Conservation (phyloP, 2,888 invertebrate species). For the Bombylius major region DNA sequence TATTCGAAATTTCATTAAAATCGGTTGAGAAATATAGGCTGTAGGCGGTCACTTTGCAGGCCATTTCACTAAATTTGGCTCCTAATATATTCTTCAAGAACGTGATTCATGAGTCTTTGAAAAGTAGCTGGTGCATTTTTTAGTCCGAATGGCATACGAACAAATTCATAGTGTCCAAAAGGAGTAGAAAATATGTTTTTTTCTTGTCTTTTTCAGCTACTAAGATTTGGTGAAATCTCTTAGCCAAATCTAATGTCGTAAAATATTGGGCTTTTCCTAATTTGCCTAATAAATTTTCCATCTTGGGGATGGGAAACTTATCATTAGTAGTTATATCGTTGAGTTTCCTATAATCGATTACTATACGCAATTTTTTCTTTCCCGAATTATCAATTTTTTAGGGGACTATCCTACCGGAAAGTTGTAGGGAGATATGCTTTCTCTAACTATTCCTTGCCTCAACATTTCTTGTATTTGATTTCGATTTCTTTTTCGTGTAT, state of each 20-base stretch:
- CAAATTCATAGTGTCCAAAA: conserved; percentile 5
- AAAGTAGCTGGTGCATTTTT: conserved; percentile 9
- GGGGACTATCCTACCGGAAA: no score
- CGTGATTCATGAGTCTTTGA: conserved; percentile 12
- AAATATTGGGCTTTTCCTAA: conserved; percentile 2
- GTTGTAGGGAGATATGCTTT: no score
- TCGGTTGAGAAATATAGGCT: no score
- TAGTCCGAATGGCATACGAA: conserved; percentile 7
- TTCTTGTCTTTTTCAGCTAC: background rate
- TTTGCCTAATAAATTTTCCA: conserved; percentile 7
- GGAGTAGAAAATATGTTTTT: conserved; percentile 7
- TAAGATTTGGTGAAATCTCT: conserved; percentile 14
- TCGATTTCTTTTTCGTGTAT: background rate
- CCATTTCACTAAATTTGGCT: no score
- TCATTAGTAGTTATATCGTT: conserved; percentile 5
- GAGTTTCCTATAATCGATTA: no score
- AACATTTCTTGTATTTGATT: no score
- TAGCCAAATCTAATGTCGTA: conserved; percentile 18
- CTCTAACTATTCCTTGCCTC: no score
- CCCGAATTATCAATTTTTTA: no score
- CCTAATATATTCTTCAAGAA: conserved; percentile 8
- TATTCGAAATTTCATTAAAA: no score
- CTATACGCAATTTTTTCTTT: no score
- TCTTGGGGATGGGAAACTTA: conserved; percentile 15
- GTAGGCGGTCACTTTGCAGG: no score